Conservation (phyloP, 2,113 vertebrate species). For the Heteronetta atricapilla region DNA sequence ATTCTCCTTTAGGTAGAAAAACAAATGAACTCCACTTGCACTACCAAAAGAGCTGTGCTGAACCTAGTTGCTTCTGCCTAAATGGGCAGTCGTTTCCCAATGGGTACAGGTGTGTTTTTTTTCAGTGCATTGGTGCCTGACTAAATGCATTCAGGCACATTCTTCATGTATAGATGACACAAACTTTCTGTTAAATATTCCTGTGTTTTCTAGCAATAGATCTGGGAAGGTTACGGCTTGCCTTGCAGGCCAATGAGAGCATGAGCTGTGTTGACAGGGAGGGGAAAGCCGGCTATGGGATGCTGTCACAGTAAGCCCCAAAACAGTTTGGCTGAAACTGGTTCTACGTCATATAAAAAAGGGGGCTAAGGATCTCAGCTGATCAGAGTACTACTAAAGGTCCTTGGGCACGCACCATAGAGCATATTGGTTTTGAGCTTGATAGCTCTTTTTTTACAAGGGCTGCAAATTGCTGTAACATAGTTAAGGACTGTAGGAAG, state of each 20-base stretch:
- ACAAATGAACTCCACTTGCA: slow-evolving; percentile 5
- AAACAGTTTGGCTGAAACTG: slow-evolving; percentile 69
- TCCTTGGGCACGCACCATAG: slow-evolving; percentile 25
- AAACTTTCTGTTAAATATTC: slow-evolving; percentile 88
- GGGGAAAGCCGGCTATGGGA: slow-evolving; percentile 46
- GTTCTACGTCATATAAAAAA: slow-evolving; percentile 72
- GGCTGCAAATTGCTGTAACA: slow-evolving; percentile 44
- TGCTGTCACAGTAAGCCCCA: slow-evolving; percentile 60
- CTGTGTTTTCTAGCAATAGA: slow-evolving; percentile 80
- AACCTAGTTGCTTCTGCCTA: not conserved
- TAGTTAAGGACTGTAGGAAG: slow-evolving; percentile 61
- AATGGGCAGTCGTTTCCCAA: slow-evolving; percentile 59
- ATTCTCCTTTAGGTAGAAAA: slow-evolving; percentile 11
- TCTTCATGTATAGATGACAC: slow-evolving; percentile 79
- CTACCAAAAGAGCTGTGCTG: not conserved
- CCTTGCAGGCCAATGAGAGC: slow-evolving; percentile 77
- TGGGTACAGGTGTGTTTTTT: slow-evolving; percentile 72
- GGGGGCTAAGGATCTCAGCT: slow-evolving; percentile 52
- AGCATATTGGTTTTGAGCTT: slow-evolving; percentile 25
- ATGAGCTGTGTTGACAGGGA: slow-evolving; percentile 14
- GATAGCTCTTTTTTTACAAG: slow-evolving; percentile 40
- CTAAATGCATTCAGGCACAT: slow-evolving; percentile 85
- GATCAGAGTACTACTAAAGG: slow-evolving; percentile 64
- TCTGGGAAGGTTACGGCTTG: slow-evolving; percentile 67
- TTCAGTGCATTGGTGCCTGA: slow-evolving; percentile 75